phyloP scores from a whole-genome alignment of 2,888 invertebrate genomes.

The Antheraea assamensis region DNA sequence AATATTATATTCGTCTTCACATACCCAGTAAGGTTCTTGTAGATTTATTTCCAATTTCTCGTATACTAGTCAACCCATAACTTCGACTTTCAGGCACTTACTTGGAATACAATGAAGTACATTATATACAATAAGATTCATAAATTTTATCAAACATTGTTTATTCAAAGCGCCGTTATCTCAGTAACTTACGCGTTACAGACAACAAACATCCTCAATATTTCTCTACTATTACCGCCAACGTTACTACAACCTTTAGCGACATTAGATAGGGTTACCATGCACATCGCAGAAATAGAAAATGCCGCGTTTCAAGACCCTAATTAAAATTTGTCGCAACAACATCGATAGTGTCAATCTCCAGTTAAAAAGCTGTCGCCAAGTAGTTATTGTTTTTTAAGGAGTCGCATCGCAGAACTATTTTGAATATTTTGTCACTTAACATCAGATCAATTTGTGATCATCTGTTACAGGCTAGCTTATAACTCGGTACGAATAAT shows the following conservation, averaged over 20 bases:
- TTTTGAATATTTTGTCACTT: neutral
- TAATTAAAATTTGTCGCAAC: neutral
- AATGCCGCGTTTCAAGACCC: neutral
- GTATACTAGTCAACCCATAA: conserved; percentile 6
- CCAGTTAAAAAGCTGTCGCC: neutral
- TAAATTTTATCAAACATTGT: conserved; percentile 23
- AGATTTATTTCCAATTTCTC: neutral
- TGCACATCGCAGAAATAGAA: neutral
- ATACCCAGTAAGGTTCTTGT: too few relatives aligned
- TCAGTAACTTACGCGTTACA: conserved; percentile 20
- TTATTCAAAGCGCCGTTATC: conserved; percentile 19
- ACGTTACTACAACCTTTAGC: conserved; percentile 1
- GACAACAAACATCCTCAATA: conserved; percentile 22
- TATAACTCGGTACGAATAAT: neutral
- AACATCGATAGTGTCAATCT: neutral
- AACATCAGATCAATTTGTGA: neutral
- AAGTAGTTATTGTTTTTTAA: too few relatives aligned
- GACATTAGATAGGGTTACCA: neutral
- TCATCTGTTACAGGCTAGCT: neutral
- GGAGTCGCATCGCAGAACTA: neutral
- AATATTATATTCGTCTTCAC: too few relatives aligned
- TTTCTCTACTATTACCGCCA: neutral
- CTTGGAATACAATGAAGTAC: neutral
- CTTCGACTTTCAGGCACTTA: neutral
- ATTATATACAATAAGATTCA: conserved; percentile 7